phyloP scores from a whole-genome alignment of 2,797 vertebrate species.

The Parauchenoglanis ngamensis region DNA sequence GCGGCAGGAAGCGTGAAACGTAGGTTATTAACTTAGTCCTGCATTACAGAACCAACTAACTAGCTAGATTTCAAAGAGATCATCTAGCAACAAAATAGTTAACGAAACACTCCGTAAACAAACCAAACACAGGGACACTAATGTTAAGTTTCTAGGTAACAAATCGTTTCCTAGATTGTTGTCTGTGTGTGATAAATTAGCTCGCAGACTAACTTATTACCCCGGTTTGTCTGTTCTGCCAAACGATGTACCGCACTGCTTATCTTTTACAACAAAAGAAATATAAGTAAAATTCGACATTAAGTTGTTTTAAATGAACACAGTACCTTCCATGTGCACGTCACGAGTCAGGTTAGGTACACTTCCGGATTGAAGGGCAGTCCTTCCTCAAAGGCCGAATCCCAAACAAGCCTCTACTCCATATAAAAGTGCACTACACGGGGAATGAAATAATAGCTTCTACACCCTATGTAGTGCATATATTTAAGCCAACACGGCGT shows the following conservation, averaged over 20 bases:
- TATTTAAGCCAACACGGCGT: too few relatives aligned
- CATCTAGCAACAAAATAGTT: not conserved
- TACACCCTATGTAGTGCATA: not conserved
- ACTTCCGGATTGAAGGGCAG: constrained; percentile 54
- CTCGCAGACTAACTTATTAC: not conserved
- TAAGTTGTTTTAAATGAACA: not conserved
- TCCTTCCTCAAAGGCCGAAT: not conserved
- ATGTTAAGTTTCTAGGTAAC: too few relatives aligned
- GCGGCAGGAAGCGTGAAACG: not conserved
- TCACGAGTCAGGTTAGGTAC: not conserved
- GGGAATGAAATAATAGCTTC: not conserved
- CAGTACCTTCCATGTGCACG: not conserved
- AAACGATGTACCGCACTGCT: too few relatives aligned
- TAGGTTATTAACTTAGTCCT: not conserved
- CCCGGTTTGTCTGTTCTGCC: not conserved
- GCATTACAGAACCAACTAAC: not conserved
- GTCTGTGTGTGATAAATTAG: not conserved
- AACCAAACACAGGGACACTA: not conserved
- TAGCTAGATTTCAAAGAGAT: not conserved
- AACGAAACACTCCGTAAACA: not conserved
- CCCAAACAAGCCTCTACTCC: not conserved
- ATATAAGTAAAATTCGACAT: not conserved
- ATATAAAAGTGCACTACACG: constrained; percentile 1
- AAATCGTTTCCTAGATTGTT: not conserved
- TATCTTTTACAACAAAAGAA: not conserved